Evolutionary conservation across 2,113 vertebrate species (phyloP).

Genomic region (Erythrocercus mccallii): DNA sequence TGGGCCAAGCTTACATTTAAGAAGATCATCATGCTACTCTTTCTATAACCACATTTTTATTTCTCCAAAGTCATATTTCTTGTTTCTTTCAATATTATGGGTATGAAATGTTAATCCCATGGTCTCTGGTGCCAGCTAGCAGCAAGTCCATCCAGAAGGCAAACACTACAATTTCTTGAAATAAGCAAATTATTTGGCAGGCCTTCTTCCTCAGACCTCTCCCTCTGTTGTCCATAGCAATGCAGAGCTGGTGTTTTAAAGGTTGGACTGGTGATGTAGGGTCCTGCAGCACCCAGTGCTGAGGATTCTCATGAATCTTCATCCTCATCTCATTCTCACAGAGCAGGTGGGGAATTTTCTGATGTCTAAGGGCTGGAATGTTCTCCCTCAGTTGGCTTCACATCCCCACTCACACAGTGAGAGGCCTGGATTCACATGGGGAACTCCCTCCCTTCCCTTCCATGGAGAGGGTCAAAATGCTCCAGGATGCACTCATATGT

Average conservation of each 20-base stretch:
- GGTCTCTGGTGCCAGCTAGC: background rate
- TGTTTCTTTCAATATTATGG: background rate
- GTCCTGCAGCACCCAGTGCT: too few relatives aligned
- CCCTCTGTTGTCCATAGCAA: background rate
- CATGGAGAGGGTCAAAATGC: background rate
- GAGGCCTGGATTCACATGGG: background rate
- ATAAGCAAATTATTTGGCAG: background rate
- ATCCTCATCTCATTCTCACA: background rate
- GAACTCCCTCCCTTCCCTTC: background rate
- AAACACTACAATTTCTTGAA: background rate
- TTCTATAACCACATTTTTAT: background rate
- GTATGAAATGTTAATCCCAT: background rate
- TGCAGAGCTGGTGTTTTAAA: background rate
- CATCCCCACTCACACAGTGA: background rate
- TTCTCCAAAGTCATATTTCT: background rate
- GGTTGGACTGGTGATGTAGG: background rate
- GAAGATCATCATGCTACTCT: background rate
- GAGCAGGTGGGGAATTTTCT: background rate
- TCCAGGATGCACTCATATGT: background rate
- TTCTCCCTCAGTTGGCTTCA: background rate
- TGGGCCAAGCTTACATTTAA: background rate
- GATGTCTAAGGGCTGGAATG: background rate
- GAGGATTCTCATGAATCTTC: background rate
- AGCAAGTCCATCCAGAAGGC: background rate
- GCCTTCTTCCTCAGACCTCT: background rate